Percentiles rank a stretch among this genome's conserved stretches.
phyloP scores from a whole-genome alignment of 53 echinoderm and acorn worm genomes.

The Pentamera pediparva region DNA sequence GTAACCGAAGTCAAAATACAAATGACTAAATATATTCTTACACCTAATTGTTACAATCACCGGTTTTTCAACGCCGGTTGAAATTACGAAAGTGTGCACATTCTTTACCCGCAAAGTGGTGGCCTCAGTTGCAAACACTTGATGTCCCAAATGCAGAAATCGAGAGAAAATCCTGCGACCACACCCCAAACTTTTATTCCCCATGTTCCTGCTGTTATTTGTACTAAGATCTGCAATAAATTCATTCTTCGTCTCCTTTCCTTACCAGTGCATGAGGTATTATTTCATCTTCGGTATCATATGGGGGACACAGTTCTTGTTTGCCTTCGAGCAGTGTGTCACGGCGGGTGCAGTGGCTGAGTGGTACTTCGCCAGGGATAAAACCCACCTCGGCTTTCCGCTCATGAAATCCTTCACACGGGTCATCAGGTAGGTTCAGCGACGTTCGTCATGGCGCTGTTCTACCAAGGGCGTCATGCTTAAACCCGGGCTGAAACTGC shows the following conservation, averaged over 20 bases:
- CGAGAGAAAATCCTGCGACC: neutral
- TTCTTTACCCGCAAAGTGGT: no score
- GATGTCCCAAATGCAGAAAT: neutral
- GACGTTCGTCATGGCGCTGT: no score
- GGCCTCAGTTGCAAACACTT: no score
- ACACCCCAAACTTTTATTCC: neutral
- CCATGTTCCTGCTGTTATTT: neutral
- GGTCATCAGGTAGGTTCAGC: constrained; percentile 61
- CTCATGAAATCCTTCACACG: constrained; percentile 64
- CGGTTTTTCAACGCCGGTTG: no score
- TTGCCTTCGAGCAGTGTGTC: constrained; percentile 78
- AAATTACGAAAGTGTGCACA: no score
- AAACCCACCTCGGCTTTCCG: constrained; percentile 49
- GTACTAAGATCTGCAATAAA: neutral
- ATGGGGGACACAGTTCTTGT: constrained; percentile 84
- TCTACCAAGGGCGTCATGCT: no score
- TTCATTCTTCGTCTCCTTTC: neutral
- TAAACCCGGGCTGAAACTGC: no score
- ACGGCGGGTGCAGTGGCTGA: constrained; percentile 85
- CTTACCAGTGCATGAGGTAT: constrained; percentile 75
- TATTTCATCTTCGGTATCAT: constrained; percentile 81
- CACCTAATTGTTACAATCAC: no score
- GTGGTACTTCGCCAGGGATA: constrained; percentile 89
- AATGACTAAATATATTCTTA: no score
- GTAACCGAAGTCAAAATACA: no score